Evolutionary conservation across 2,113 vertebrate species (phyloP).

Genomic region (Neolamprologus tretocephalus): DNA sequence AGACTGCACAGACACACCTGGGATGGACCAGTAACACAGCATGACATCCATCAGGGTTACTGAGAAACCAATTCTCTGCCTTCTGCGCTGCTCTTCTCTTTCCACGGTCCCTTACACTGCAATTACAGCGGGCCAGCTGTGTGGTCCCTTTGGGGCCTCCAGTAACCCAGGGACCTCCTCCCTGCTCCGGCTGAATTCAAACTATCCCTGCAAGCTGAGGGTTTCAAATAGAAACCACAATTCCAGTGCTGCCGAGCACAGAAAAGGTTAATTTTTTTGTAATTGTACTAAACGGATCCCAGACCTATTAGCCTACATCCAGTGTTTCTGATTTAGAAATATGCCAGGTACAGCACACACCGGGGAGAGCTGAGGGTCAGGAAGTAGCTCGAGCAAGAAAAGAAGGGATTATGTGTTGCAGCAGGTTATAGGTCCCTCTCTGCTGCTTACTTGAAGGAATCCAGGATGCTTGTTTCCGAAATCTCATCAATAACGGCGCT

Average conservation of each 20-base stretch:
- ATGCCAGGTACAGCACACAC: conserved; percentile 3
- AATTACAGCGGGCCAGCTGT: conserved; percentile 66
- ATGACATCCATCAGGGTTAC: conserved; percentile 40
- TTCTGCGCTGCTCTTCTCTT: neutral
- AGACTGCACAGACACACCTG: conserved; percentile 34
- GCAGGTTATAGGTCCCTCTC: conserved; percentile 34
- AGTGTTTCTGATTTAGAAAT: conserved; percentile 2
- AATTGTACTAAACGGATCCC: neutral
- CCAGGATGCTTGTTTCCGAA: conserved; percentile 34
- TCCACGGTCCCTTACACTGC: conserved; percentile 39
- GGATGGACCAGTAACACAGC: conserved; percentile 22
- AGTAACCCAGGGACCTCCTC: conserved; percentile 42
- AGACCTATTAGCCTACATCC: neutral
- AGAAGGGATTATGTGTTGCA: conserved; percentile 37
- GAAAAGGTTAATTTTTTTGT: neutral
- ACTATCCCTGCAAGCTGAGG: neutral
- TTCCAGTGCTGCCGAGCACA: neutral
- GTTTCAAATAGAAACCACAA: neutral
- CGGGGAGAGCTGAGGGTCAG: neutral
- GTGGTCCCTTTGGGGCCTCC: conserved; percentile 42
- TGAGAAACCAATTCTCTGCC: conserved; percentile 12
- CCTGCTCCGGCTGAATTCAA: conserved; percentile 9
- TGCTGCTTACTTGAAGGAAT: conserved; percentile 25
- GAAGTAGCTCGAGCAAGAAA: conserved; percentile 22
- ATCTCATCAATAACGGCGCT: conserved; percentile 36